Base-by-base conservation (phyloP, 2,797 vertebrate genomes). In the Eospalax fontanierii region DNA sequence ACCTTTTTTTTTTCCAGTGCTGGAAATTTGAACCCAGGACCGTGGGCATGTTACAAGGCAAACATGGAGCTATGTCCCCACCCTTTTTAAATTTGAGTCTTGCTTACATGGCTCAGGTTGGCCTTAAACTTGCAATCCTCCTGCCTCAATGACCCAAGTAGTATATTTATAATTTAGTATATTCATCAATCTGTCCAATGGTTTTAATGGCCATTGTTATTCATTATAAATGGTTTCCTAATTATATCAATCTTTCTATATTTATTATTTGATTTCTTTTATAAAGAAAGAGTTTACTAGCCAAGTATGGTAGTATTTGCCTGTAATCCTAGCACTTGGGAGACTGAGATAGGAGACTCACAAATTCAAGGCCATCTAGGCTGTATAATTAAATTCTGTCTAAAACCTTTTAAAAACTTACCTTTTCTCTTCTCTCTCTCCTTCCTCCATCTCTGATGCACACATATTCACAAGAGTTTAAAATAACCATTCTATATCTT, bases 201-300 rank as follows among this genome's bases (percentile, higher is more conserved):
- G 46, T 46, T 46, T 22, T 63, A 24, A 82, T 57, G 30, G 89
- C 68, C 71, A 22, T 79, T 78, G 14, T 50, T 75, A 70, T 19
- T 40, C 35, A 61, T 57, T 83, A 35, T 22, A 75, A 93, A 63
- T 16, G 2, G 28, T 68, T 90, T 87, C 90, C 76, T 79, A 74
- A 70, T 18, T 84, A 43, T 71, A 46, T 59, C 87, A 50, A 18
- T 26, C 22, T 61, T 86, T 28, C 30, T 38, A 28, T 21, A 6
- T 70, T 79, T 80, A 68, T 74, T 75, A n/a, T 46, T 19, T 80
- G 26, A 90, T 94, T 87, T 87, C 66, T 71, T 81, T 87, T 75
- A 24, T 65, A 46, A 22, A 83, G 35, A 63, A 35, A 59, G 70
- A 28, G 12, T 8, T 75, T 70, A 24, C 7, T 40, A 43, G 26